phyloP scores from a whole-genome alignment of 1,140 invertebrate genomes.

The Panagrolaimus sp. region DNA sequence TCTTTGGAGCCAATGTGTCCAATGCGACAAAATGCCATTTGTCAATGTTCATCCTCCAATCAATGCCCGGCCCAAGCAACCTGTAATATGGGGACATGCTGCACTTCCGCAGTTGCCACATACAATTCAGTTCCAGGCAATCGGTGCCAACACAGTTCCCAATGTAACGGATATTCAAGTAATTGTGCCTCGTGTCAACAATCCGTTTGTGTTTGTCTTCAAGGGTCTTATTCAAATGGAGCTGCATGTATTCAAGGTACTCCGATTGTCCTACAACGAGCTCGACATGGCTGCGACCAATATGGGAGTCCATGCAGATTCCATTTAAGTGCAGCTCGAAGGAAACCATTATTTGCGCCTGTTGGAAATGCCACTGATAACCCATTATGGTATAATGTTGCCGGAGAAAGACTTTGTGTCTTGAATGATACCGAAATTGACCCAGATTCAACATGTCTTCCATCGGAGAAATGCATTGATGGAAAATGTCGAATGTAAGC shows the following conservation, averaged over 20 bases:
- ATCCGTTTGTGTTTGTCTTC: constrained; percentile 46
- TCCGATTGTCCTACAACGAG: constrained; percentile 30
- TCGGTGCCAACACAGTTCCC: constrained; percentile 31
- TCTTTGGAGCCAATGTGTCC: constrained; percentile 32
- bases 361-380: constrained; percentile 40
- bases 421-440: constrained; percentile 35
- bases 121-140: constrained; percentile 45
- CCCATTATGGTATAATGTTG: constrained; percentile 54
- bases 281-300: constrained; percentile 52
- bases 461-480: constrained; percentile 54
- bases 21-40: constrained; percentile 47
- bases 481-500: constrained; percentile 49
- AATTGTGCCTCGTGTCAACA: constrained; percentile 46
- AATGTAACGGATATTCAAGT: constrained; percentile 44
- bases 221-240: constrained; percentile 52
- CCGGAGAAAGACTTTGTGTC: constrained; percentile 38
- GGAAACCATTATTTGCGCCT: constrained; percentile 47
- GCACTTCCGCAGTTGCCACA: constrained; percentile 25
- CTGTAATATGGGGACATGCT: constrained; percentile 37
- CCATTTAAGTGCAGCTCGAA: constrained; percentile 39
- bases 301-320: constrained; percentile 45
- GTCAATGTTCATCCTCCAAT: constrained; percentile 51
- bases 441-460: constrained; percentile 51
- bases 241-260: constrained; percentile 37
- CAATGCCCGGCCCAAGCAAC: constrained; percentile 38